These are phyloP conservation scores for Cirrhinus mrigala DNA, from an alignment of 2,797 vertebrate species.

Conservation along the genomic window DNA sequence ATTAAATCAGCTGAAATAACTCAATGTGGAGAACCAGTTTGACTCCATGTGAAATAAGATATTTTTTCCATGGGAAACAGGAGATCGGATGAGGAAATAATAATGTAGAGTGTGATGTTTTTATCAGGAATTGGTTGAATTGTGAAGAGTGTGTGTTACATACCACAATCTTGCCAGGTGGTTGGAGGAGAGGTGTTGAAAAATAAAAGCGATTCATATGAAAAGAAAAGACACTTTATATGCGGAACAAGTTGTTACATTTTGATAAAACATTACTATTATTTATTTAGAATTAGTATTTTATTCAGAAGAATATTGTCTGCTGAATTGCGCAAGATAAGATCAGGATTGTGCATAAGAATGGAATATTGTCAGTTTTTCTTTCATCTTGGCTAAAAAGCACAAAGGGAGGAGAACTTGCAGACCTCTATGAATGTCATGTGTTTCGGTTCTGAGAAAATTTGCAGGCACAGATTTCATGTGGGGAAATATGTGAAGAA, in stretches of 20 bases:
- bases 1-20: background rate
- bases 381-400: background rate
- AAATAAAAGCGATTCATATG: background rate
- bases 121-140: conserved; percentile 7
- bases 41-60: background rate
- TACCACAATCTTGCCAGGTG: background rate
- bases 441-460: background rate
- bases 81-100: background rate
- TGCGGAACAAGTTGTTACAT: background rate
- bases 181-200: conserved; percentile 1
- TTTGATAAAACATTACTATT: background rate
- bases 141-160: background rate
- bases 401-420: background rate
- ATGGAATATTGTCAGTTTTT: background rate
- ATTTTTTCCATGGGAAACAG: background rate
- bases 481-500: background rate
- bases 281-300: background rate
- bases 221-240: background rate
- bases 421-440: background rate
- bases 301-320: background rate
- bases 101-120: background rate
- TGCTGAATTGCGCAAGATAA: background rate
- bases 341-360: background rate
- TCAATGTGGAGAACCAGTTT: too few species aligned
- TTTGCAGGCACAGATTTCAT: too few species aligned